Base-by-base conservation (phyloP, 2,113 vertebrate species). In the Orientallactaga bullata region DNA sequence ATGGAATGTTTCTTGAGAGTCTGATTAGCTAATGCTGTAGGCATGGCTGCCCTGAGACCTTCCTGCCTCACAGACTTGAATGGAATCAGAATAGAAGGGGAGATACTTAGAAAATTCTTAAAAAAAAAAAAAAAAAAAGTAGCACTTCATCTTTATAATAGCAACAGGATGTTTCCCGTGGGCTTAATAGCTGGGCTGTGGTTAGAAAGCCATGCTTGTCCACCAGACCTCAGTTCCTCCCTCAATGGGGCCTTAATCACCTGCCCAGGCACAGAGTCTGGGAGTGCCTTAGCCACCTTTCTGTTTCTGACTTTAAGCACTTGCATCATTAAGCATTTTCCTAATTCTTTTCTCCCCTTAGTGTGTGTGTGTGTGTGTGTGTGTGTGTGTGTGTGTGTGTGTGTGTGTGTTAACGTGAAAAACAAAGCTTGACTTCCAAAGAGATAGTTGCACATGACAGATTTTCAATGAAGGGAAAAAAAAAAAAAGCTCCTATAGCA, bases 1-100 rank as follows among this genome's bases (percentile, higher is more conserved):
- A 96, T 94, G 96, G 96, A 95, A 96, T 96, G 97, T 94, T 91
- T 97, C 97, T 96, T 90, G 92, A 84, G 96, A 96, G 93, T 82
- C 80, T 82, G 94, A 94, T 97, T 96, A 96, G 96, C 94, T 95
- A 96, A 96, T 94, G 95, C 91, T 83, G 61, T 81, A 96, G 93
- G 93, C 96, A 93, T 93, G 95, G 95, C 88, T 88, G 88, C 87
- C 60, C 80, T 86, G 85, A 96, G 95, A 97, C 83, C 90, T 96
- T 96, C 88, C 90, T 96, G 93, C 95, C 88, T 92, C 73, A 7
- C 26, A 91, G 89, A 79, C 85, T 94, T 95, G 68, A 89, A 88
- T 61, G 91, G 92, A 94, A 95, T 96, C 63, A 32, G 81, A 95
- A 95, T 76, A 74, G 88, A 89, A 95, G 93, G 87, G 87, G 91